phyloP scores from a whole-genome alignment of 2,888 invertebrate species.

The Rotaria sp. region DNA sequence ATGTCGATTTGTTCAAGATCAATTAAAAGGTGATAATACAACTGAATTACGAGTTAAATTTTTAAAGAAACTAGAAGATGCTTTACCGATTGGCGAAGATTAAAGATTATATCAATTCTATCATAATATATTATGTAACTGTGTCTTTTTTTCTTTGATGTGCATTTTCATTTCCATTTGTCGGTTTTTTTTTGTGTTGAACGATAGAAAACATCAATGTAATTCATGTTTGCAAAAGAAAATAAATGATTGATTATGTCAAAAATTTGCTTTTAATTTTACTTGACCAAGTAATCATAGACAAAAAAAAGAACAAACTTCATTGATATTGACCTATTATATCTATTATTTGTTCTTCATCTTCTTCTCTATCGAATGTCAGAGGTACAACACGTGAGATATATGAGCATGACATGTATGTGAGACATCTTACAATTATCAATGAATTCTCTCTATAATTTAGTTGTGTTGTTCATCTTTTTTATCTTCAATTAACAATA shows the following conservation, averaged over 20 bases:
- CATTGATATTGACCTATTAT: background rate
- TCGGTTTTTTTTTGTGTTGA: background rate
- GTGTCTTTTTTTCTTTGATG: background rate
- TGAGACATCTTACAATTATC: conserved; percentile 15
- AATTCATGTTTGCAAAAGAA: background rate
- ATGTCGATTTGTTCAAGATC: conserved; percentile 87
- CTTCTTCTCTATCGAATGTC: background rate
- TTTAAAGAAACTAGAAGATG: conserved; percentile 86
- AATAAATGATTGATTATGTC: background rate
- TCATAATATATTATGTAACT: conserved; percentile 43
- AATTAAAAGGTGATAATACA: conserved; percentile 81
- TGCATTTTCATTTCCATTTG: too few relatives aligned
- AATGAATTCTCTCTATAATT: background rate
- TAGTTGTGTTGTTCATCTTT: background rate
- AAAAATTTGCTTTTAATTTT: background rate
- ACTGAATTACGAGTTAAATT: conserved; percentile 92
- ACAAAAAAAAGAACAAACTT: background rate
- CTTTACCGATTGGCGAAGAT: conserved; percentile 95
- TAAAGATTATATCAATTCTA: conserved; percentile 55
- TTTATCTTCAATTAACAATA: background rate
- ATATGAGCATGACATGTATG: background rate
- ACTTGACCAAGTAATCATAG: background rate
- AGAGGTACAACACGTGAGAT: background rate
- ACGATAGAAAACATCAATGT: background rate
- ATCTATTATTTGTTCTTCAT: background rate